Percentiles rank a stretch among this genome's conserved stretches.
Conservation (phyloP, 1,140 invertebrate genomes). For the Cydia pomonella region DNA sequence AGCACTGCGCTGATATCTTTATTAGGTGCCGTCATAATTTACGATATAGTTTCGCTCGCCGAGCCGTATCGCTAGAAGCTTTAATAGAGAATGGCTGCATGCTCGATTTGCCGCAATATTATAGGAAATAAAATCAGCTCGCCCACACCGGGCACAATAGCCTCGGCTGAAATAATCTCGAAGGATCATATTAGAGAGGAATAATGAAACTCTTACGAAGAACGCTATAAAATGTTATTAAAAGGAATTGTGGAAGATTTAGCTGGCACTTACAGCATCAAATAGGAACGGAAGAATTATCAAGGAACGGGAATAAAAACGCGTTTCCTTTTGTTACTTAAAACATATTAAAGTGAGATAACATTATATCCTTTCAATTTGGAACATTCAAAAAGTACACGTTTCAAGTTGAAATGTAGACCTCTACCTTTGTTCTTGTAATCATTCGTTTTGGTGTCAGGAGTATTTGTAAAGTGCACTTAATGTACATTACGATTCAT, state of each 20-base stretch:
- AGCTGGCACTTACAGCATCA: background rate
- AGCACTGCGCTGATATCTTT: slow-evolving; percentile 18
- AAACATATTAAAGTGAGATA: background rate
- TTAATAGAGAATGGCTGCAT: slow-evolving; percentile 41
- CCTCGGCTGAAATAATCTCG: slow-evolving; percentile 38
- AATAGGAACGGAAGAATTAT: background rate
- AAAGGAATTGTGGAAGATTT: slow-evolving; percentile 16
- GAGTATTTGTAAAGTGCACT: too few species aligned
- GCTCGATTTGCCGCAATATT: slow-evolving; percentile 48
- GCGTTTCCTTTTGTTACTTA: background rate
- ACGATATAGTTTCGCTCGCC: background rate
- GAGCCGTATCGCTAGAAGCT: slow-evolving; percentile 29
- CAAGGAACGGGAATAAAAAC: background rate
- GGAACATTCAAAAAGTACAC: too few species aligned
- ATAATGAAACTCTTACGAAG: slow-evolving; percentile 43
- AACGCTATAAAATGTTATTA: slow-evolving; percentile 33
- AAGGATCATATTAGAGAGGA: slow-evolving; percentile 49
- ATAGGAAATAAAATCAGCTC: slow-evolving; percentile 45
- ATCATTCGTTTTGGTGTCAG: too few species aligned
- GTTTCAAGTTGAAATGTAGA: too few species aligned
- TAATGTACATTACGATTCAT: too few species aligned
- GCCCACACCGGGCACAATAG: slow-evolving; percentile 45
- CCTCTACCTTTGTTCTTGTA: too few species aligned
- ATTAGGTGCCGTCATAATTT: slow-evolving; percentile 26
- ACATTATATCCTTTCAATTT: too few species aligned